Percentiles rank a stretch among this genome's conserved stretches.
Conservation (phyloP, 2,113 vertebrate species). For the Ceratotherium simum region DNA sequence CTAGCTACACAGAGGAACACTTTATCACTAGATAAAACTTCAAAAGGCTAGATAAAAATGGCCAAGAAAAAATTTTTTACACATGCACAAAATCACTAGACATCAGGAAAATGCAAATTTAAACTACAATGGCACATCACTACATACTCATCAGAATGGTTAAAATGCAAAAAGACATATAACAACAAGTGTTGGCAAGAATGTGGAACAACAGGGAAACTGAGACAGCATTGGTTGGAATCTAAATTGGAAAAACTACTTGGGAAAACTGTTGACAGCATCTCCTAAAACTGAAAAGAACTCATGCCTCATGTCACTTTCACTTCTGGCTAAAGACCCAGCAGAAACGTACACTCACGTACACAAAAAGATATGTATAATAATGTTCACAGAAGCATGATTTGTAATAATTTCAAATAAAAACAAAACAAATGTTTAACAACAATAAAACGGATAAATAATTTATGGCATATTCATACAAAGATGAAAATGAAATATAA, state of each 20-base stretch:
- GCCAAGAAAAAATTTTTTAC: not conserved
- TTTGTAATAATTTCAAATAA: conserved; percentile 20
- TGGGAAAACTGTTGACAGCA: not conserved
- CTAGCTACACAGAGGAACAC: not conserved
- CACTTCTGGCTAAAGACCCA: not conserved
- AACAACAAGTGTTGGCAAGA: not conserved
- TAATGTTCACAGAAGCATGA: not conserved
- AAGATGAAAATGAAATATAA: not conserved
- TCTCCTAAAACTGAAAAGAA: not conserved
- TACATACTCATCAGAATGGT: not conserved
- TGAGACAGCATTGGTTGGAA: not conserved
- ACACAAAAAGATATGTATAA: not conserved
- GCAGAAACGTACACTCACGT: not conserved
- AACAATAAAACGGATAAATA: conserved; percentile 23
- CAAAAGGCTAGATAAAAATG: not conserved
- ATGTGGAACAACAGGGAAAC: not conserved
- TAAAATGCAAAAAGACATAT: conserved; percentile 19
- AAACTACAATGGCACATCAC: not conserved
- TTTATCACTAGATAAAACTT: not conserved
- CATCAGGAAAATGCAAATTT: not conserved
- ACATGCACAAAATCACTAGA: not conserved
- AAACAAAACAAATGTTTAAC: not conserved
- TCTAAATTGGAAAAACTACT: not conserved
- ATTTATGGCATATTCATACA: not conserved
- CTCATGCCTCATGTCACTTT: not conserved